Percentiles rank a stretch among this genome's conserved stretches.
These are phyloP conservation scores for Rostratula benghalensis DNA, from an alignment of 2,113 vertebrate species.

Conservation along the genomic window DNA sequence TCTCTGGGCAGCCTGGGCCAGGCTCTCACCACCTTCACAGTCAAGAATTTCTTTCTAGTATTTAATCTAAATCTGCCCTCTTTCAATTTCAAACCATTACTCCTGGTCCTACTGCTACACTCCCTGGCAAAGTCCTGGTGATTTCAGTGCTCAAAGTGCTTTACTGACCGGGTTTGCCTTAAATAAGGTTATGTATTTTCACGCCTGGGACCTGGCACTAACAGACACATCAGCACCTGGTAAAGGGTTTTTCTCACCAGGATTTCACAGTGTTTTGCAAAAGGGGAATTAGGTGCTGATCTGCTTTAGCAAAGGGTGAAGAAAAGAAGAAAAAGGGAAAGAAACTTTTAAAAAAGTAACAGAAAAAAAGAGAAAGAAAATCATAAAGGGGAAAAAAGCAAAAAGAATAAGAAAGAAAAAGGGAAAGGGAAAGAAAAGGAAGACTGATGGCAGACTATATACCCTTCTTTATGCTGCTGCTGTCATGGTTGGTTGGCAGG, in stretches of 20 bases:
- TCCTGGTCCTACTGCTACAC: too few relatives aligned
- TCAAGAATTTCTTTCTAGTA: too few relatives aligned
- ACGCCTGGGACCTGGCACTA: not conserved
- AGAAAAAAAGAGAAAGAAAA: not conserved
- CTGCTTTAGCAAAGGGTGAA: not conserved
- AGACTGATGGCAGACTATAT: not conserved
- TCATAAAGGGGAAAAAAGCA: not conserved
- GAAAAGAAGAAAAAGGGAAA: not conserved
- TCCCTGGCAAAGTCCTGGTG: not conserved
- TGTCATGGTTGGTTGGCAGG: not conserved
- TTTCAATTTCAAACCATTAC: too few relatives aligned
- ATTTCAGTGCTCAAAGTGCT: not conserved
- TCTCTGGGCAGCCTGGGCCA: too few relatives aligned
- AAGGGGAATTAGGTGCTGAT: not conserved
- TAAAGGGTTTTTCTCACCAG: not conserved
- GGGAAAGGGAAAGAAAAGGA: not conserved
- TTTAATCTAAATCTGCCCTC: too few relatives aligned
- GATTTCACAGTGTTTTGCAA: fast-evolving
- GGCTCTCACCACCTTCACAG: too few relatives aligned
- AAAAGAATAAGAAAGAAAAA: too few relatives aligned
- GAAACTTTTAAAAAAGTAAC: not conserved
- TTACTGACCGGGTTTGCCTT: not conserved
- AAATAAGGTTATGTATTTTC: not conserved
- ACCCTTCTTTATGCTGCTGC: too few relatives aligned
- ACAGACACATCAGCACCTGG: too few relatives aligned